These are phyloP conservation scores for Drosophila subpulchrella DNA, from an alignment of 1,140 invertebrate species.

Conservation along the genomic window DNA sequence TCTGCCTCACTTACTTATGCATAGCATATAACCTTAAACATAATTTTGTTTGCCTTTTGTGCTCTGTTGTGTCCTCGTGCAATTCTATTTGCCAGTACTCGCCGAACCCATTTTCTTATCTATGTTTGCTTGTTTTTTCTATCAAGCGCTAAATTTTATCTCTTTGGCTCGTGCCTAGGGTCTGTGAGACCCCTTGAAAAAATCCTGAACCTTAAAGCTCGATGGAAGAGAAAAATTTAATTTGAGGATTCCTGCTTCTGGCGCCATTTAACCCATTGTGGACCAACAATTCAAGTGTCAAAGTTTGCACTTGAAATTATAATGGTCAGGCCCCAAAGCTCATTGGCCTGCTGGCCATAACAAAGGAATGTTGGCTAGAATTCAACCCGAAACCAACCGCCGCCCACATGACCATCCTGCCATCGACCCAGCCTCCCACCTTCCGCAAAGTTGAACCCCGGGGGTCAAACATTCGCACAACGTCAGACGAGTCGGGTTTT, in stretches of 20 bases:
- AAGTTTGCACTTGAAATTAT: slow-evolving; percentile 55
- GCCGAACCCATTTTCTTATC: slow-evolving; percentile 50
- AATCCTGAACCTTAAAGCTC: slow-evolving; percentile 3
- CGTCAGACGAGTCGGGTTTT: slow-evolving; percentile 42
- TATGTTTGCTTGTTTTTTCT: slow-evolving; percentile 28
- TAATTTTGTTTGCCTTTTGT: slow-evolving; percentile 79
- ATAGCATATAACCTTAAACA: slow-evolving; percentile 82
- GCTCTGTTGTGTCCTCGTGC: slow-evolving; percentile 60
- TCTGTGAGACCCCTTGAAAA: not conserved
- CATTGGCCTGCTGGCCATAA: slow-evolving; percentile 17
- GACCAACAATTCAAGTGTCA: slow-evolving; percentile 46
- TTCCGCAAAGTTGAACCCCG: not conserved
- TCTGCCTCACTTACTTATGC: slow-evolving; percentile 80
- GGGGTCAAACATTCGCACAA: slow-evolving; percentile 48
- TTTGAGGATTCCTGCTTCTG: not conserved
- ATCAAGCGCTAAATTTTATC: slow-evolving; percentile 64
- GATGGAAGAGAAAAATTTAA: not conserved
- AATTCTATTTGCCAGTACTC: slow-evolving; percentile 50
- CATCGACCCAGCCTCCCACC: not conserved
- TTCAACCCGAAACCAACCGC: slow-evolving; percentile 7
- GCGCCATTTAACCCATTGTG: slow-evolving; percentile 36
- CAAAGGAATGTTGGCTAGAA: slow-evolving; percentile 49
- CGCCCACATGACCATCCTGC: not conserved
- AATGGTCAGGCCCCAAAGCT: slow-evolving; percentile 32
- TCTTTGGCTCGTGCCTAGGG: slow-evolving; percentile 62